These are phyloP conservation scores for Gryllus longicercus DNA, from an alignment of 2,888 invertebrate genomes.

Conservation along the genomic window DNA sequence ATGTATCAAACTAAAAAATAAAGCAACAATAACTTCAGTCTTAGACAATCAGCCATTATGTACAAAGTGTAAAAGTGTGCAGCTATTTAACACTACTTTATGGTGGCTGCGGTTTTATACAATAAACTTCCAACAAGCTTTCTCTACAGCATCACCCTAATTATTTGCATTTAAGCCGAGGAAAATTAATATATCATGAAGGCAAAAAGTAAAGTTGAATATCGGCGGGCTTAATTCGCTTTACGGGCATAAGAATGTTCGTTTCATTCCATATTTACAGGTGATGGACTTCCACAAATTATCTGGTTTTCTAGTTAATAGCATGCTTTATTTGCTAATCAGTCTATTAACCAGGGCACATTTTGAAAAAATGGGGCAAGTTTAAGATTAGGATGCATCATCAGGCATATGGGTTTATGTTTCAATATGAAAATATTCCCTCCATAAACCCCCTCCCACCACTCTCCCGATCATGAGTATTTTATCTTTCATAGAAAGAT, in stretches of 20 bases:
- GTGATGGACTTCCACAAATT: no score
- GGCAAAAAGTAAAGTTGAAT: neutral
- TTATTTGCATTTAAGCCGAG: neutral
- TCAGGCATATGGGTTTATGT: neutral
- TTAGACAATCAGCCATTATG: neutral
- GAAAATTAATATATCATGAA: no score
- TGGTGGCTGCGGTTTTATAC: neutral
- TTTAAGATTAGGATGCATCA: no score
- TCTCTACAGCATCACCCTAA: neutral
- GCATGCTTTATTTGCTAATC: neutral
- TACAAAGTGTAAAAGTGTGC: neutral
- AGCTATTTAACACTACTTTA: neutral
- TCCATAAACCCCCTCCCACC: neutral
- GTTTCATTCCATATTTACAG: no score
- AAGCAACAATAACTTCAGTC: neutral
- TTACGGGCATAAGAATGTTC: no score
- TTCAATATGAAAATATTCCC: constrained; percentile 4
- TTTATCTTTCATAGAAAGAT: constrained; percentile 6
- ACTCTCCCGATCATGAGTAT: neutral
- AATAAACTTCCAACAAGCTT: neutral
- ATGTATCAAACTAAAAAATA: neutral
- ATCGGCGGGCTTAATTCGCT: neutral
- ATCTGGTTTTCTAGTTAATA: neutral
- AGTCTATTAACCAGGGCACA: neutral
- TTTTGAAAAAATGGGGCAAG: neutral